These are phyloP conservation scores for Opisthograptis luteolata DNA, from an alignment of 2,888 invertebrate species.

Conservation along the genomic window DNA sequence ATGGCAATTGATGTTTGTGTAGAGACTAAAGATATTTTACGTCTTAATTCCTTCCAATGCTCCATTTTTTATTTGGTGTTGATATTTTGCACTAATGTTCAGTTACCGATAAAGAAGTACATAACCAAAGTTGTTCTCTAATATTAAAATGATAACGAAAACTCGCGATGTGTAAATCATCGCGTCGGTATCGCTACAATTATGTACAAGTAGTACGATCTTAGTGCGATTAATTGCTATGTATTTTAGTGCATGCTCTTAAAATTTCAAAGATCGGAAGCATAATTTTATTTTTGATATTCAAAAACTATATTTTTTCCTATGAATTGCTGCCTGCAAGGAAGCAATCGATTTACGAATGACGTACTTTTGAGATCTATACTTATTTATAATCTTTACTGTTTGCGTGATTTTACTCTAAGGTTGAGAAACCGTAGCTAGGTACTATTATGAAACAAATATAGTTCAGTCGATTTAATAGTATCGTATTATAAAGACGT, in stretches of 20 bases:
- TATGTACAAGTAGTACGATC: slow-evolving; percentile 49
- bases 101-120: slow-evolving; percentile 10
- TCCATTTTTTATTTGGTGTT: slow-evolving; percentile 11
- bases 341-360: slow-evolving; percentile 63
- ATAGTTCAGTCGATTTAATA: slow-evolving; percentile 51
- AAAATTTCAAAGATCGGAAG: slow-evolving; percentile 59
- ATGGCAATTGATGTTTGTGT: slow-evolving; percentile 21
- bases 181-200: slow-evolving; percentile 41
- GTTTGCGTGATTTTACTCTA: slow-evolving; percentile 67
- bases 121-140: slow-evolving; percentile 3
- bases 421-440: slow-evolving; percentile 60
- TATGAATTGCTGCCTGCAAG: slow-evolving; percentile 72
- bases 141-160: background rate
- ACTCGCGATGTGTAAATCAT: background rate
- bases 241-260: slow-evolving; percentile 66
- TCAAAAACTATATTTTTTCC: slow-evolving; percentile 78
- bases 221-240: slow-evolving; percentile 46
- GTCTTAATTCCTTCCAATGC: slow-evolving; percentile 28
- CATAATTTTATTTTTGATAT: slow-evolving; percentile 81
- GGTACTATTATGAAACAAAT: slow-evolving; percentile 48
- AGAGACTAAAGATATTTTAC: slow-evolving; percentile 13
- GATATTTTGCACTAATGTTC: slow-evolving; percentile 15
- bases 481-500: slow-evolving; percentile 38
- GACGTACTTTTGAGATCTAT: slow-evolving; percentile 73
- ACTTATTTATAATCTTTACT: slow-evolving; percentile 66